Base-by-base conservation (phyloP, 2,888 invertebrate genomes). In the Hydraecia micacea region DNA sequence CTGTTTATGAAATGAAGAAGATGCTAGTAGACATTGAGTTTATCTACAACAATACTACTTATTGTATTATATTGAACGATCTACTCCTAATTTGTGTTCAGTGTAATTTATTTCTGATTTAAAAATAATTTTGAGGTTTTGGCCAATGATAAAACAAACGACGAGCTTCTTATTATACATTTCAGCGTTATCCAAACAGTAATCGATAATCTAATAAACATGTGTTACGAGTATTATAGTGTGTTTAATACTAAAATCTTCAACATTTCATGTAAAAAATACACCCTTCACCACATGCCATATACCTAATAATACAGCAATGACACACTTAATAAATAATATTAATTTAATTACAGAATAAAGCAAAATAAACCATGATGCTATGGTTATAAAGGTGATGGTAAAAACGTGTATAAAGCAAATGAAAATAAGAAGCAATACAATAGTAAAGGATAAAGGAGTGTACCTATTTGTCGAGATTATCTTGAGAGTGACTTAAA, bases 401-500 rank as follows among this genome's bases (percentile, higher is more conserved):
- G 58, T 75, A 75, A 83, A 78, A 84, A 73, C 77, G 67, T 83
- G 89, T 80, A 91, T 84, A 83, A 91, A 89, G 94, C 94, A 94
- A 95, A 93, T 85, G 39, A 92, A 90, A 90, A 71, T 80, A 88
- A 94, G 80, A 96, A 96, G 95, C 95, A 91, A 91, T 93, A 95
- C 91, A 91, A 92, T 95, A 93, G 91, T 68, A 93, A 95, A 91
- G 88, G 89, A 91, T 62, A 94, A 95, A 91, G 87, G 89, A 91
- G 92, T 96, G 95, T 97, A 97, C 97, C 97, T 97, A 97, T 96
- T 96, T 95, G 93, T 91, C 90, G 96, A 93, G 94, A 88, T 93
- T 95, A 94, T 96, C 96, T 95, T 94, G 94, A 91, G 96, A 95
- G 96, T 97, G 97, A 95, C 96, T 97, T 96, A 97, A 96, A 92